Evolutionary conservation across 1,140 invertebrate genomes (phyloP).

Genomic region (Bacillus rossius): DNA sequence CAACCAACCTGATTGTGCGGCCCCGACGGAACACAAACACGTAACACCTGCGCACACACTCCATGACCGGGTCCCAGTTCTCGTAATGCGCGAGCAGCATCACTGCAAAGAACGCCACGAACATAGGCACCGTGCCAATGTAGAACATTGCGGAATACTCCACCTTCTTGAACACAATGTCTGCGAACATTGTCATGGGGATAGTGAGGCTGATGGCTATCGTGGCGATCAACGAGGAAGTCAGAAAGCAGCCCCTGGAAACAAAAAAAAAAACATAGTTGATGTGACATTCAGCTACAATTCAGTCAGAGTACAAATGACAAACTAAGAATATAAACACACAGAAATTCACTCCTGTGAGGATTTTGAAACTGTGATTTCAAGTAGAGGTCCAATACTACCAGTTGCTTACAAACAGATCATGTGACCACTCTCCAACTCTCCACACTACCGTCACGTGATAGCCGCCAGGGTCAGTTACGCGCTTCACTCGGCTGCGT

Average conservation of each 20-base stretch:
- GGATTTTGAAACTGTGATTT: too few relatives aligned
- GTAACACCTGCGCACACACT: constrained; percentile 29
- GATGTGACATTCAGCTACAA: background rate
- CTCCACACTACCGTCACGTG: too few relatives aligned
- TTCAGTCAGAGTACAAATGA: background rate
- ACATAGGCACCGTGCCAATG: constrained; percentile 70
- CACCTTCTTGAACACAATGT: constrained; percentile 69
- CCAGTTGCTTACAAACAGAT: too few relatives aligned
- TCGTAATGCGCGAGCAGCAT: constrained; percentile 74
- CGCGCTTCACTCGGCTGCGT: too few relatives aligned
- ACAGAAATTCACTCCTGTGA: too few relatives aligned
- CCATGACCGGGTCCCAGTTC: constrained; percentile 75
- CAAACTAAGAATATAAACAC: too few relatives aligned
- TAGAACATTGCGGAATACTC: constrained; percentile 72
- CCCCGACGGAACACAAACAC: constrained; percentile 1
- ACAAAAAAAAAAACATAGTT: constrained; percentile 23
- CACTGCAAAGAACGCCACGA: constrained; percentile 70
- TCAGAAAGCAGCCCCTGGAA: constrained; percentile 81
- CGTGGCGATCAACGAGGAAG: constrained; percentile 81
- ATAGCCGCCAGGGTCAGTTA: too few relatives aligned
- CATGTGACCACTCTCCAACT: too few relatives aligned
- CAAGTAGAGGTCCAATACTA: too few relatives aligned
- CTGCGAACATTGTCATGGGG: constrained; percentile 78
- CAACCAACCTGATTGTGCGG: constrained; percentile 7
- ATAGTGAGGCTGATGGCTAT: constrained; percentile 77